Evolutionary conservation across 1,140 invertebrate genomes (phyloP), one percentile per base, ranked within the genome.

Genomic region (Musca vetustissima): DNA sequence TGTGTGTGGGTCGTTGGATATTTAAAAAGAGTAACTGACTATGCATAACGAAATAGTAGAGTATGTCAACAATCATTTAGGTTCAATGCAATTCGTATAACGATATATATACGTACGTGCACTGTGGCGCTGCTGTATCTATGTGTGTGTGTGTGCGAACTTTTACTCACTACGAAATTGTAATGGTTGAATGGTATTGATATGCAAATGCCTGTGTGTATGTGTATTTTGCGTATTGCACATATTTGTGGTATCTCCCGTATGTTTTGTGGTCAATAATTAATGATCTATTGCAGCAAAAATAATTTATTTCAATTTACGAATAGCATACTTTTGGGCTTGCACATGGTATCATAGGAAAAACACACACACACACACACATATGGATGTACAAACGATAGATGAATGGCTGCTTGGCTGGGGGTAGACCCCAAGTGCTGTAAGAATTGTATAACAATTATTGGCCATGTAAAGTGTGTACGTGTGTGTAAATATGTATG

Each of bases 201-300:
- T n/a, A 28, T 55, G 9, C 14, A 55, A 15, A 4, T 55, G 9
- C 11, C 0, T 3, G 57, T 61, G 28, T 61, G 28, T 61, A 4
- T 17, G 4, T 55, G 52, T 55, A 43, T 43, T 43, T 43, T 43
- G n/a, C 21, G 7, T 32, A 61, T 61, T 61, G 57, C 57, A 43
- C 36, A 61, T 61, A 61, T 61, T 61, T 61, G 57, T 61, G 57
- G 57, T 61, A 61, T 61, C n/a, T n/a, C 57, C 57, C 57, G 57
- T 61, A 61, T 61, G 57, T 61, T 61, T 61, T 61, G 57, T 61
- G 57, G 57, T 61, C 57, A 61, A 61, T 61, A 61, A 61, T 61
- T 61, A 61, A 61, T 61, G 57, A 61, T 61, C 57, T 61, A 61
- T 61, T 61, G 57, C 57, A 61, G 57, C 57, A 61, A 61, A 61